Evolutionary conservation across 2,888 invertebrate genomes (phyloP).

Genomic region (Xestobium rufovillosum): DNA sequence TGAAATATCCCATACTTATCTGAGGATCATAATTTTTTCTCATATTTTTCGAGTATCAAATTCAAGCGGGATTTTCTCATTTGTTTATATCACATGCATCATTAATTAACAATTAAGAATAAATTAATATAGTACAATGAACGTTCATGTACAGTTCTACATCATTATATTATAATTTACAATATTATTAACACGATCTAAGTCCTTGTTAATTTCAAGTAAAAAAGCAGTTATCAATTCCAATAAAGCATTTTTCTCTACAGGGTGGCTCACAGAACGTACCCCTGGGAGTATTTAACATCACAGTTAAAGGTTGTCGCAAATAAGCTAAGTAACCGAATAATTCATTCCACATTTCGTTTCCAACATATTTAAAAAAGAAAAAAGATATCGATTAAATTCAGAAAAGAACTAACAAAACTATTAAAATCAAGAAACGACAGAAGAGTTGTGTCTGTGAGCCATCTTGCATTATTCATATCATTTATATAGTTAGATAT

Average conservation of each 20-base stretch:
- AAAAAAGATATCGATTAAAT: too few species aligned
- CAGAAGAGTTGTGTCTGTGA: too few species aligned
- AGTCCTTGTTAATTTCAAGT: slow-evolving; percentile 34
- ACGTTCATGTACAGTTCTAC: slow-evolving; percentile 35
- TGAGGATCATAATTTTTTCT: too few species aligned
- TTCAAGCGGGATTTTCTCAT: too few species aligned
- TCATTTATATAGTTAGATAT: slow-evolving; percentile 28
- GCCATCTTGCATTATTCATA: slow-evolving; percentile 23
- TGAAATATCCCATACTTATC: too few species aligned
- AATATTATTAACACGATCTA: slow-evolving; percentile 34
- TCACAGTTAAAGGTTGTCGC: too few species aligned
- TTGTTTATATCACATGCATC: slow-evolving; percentile 42
- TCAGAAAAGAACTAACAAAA: too few species aligned
- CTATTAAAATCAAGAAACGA: too few species aligned
- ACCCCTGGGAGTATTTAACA: too few species aligned
- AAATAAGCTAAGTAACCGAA: too few species aligned
- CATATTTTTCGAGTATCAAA: slow-evolving; percentile 30
- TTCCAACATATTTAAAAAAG: too few species aligned
- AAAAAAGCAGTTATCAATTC: slow-evolving; percentile 46
- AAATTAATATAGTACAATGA: slow-evolving; percentile 34
- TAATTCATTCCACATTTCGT: too few species aligned
- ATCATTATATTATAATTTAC: slow-evolving; percentile 30
- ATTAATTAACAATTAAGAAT: slow-evolving; percentile 38
- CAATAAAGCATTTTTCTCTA: slow-evolving; percentile 42
- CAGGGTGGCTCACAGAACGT: slow-evolving; percentile 24